Conservation (phyloP, 2,797 vertebrate genomes). For the Numenius phaeopus region DNA sequence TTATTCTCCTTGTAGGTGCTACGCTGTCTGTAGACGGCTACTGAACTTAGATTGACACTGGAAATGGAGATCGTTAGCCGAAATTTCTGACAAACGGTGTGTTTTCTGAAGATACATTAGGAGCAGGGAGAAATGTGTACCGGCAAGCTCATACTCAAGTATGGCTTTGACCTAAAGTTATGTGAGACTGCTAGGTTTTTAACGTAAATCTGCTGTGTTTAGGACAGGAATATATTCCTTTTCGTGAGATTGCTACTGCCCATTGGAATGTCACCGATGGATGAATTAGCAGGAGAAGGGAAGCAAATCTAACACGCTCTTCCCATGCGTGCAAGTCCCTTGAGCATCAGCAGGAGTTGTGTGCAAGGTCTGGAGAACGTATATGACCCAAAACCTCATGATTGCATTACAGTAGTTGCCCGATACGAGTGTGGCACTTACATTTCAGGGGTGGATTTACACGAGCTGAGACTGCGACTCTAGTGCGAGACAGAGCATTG, state of each 20-base stretch:
- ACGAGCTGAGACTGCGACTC: neutral
- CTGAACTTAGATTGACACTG: neutral
- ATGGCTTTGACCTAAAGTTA: neutral
- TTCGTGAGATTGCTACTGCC: neutral
- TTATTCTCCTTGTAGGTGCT: neutral
- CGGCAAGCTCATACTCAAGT: neutral
- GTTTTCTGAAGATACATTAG: neutral
- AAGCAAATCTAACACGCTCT: neutral
- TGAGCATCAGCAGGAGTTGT: neutral
- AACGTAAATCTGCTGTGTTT: neutral
- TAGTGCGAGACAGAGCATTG: neutral
- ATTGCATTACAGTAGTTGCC: neutral
- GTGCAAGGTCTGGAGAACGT: neutral
- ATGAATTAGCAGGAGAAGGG: neutral
- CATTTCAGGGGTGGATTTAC: neutral
- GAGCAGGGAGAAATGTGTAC: neutral
- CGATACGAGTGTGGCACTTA: neutral
- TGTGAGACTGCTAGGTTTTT: neutral
- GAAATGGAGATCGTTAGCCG: slow-evolving; percentile 5
- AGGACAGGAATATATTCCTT: neutral
- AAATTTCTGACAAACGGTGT: slow-evolving; percentile 10
- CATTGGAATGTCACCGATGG: neutral
- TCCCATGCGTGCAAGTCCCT: neutral
- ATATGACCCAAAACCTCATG: neutral
- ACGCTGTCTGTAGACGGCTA: rapidly evolving